A percentile compares a stretch with the other conserved stretches of the same genome.
Evolutionary conservation across 2,113 vertebrate genomes (phyloP).

Genomic region (Neopipo cinnamomea): DNA sequence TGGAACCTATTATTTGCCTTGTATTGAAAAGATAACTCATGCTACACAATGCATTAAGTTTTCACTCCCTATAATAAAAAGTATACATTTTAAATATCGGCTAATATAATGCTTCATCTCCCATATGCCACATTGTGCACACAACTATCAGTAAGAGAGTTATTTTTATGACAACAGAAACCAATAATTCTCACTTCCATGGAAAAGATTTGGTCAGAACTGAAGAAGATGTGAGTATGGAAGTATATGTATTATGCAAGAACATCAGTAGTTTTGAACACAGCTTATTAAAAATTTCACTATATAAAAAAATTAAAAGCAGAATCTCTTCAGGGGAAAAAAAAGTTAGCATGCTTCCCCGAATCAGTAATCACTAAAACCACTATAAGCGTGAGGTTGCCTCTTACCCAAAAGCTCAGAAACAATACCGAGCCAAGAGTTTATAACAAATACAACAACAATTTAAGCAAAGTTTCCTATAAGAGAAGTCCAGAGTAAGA

Average conservation of each 20-base stretch:
- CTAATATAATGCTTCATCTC: background rate
- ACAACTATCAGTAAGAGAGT: background rate
- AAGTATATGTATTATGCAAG: background rate
- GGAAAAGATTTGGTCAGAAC: background rate
- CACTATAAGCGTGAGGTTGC: background rate
- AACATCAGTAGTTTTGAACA: background rate
- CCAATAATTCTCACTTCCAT: background rate
- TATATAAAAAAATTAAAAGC: background rate
- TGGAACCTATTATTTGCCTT: background rate
- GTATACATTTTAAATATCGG: background rate
- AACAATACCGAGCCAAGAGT: background rate
- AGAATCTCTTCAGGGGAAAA: background rate
- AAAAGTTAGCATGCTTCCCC: background rate
- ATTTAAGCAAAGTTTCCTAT: background rate
- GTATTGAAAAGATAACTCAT: slow-evolving; percentile 22
- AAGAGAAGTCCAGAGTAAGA: background rate
- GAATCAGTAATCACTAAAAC: background rate
- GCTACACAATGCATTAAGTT: too few relatives aligned
- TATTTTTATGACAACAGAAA: slow-evolving; percentile 9
- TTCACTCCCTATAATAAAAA: background rate
- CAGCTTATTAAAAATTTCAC: background rate
- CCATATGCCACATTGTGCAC: background rate
- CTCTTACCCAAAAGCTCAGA: background rate
- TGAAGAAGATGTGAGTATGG: background rate
- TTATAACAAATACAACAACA: background rate